Conservation (phyloP, 2,113 vertebrate genomes). For the Strigops habroptila region DNA sequence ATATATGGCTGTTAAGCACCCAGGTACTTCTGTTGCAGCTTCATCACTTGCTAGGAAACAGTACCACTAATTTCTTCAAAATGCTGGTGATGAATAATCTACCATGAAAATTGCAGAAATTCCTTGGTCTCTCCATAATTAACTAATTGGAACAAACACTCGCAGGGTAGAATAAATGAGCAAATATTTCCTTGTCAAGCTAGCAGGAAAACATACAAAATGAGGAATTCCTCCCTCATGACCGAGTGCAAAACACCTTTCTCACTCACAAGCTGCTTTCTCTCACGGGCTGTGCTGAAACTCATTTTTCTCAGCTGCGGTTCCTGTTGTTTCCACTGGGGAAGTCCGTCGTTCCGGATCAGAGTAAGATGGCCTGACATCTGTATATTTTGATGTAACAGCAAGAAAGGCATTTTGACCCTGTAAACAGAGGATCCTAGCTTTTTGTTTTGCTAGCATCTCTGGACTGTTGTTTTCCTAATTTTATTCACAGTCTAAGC, state of each 20-base stretch:
- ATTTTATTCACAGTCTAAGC: neutral
- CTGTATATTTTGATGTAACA: neutral
- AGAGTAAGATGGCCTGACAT: neutral
- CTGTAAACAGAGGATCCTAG: neutral
- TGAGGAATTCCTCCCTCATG: neutral
- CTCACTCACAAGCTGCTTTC: neutral
- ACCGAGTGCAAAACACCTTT: neutral
- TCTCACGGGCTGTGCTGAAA: neutral
- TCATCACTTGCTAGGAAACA: neutral
- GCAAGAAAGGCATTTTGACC: neutral
- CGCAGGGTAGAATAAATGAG: neutral
- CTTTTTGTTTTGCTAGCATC: neutral
- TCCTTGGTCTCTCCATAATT: neutral
- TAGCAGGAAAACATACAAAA: neutral
- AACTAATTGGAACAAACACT: neutral
- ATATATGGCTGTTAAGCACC: neutral
- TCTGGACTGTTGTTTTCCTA: neutral
- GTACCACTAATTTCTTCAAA: neutral
- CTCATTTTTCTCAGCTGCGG: neutral
- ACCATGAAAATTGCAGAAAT: neutral
- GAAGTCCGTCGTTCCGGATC: neutral
- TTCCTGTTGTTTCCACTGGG: neutral
- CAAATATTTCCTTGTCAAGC: neutral
- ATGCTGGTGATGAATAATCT: neutral
- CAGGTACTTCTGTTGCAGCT: neutral